These are phyloP conservation scores for Cephus rjabovi DNA, from an alignment of 2,888 invertebrate species.

Conservation along the genomic window DNA sequence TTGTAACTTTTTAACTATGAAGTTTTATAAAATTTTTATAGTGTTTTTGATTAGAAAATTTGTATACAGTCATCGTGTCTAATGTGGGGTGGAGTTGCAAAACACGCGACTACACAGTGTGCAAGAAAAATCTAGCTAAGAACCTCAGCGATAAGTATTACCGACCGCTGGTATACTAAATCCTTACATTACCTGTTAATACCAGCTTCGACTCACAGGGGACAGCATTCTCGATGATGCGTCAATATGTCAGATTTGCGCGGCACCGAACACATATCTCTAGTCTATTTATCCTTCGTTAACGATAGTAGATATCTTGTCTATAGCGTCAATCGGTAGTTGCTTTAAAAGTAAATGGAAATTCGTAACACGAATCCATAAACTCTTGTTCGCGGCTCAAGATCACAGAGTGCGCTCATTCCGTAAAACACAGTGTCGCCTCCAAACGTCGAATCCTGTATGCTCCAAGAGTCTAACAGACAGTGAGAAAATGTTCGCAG, in stretches of 20 bases:
- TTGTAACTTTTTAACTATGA: neutral
- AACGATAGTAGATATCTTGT: neutral
- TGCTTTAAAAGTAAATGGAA: neutral
- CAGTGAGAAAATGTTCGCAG: conserved; percentile 34
- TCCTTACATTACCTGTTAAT: neutral
- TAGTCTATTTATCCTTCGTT: neutral
- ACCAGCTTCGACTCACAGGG: neutral
- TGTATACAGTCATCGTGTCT: neutral
- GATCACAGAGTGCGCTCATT: neutral
- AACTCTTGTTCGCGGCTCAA: neutral
- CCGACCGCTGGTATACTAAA: neutral
- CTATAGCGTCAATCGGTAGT: neutral
- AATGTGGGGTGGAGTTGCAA: neutral
- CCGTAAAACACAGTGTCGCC: neutral
- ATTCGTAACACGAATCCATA: neutral
- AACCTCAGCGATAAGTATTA: neutral
- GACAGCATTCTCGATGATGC: neutral
- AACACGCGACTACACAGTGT: neutral
- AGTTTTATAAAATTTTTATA: neutral
- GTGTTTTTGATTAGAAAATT: neutral
- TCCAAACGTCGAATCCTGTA: neutral
- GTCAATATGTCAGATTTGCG: neutral
- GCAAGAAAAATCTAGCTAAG: neutral
- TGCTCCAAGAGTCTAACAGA: neutral
- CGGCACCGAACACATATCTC: neutral